Percentiles rank a stretch among this genome's conserved stretches.
Conservation (phyloP, 2,888 invertebrate genomes). For the Agrochola macilenta region DNA sequence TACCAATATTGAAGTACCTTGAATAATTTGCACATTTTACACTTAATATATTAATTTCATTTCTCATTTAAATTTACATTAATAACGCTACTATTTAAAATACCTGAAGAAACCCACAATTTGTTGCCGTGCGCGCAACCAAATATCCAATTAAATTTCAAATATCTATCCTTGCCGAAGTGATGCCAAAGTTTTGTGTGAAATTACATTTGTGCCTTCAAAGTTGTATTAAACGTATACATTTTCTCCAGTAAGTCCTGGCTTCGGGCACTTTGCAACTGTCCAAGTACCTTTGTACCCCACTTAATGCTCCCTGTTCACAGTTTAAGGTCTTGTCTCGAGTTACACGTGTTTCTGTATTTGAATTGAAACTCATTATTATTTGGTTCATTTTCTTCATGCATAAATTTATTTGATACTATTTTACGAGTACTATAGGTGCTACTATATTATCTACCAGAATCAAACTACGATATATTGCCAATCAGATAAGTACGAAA, state of each 20-base stretch:
- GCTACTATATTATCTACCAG: neutral
- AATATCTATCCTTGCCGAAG: constrained; percentile 30
- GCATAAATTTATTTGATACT: neutral
- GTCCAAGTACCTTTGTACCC: constrained; percentile 39
- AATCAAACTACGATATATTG: neutral
- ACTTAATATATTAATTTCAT: neutral
- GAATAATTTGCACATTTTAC: neutral
- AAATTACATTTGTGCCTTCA: constrained; percentile 52
- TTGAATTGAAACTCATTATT: constrained; percentile 16
- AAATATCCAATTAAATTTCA: constrained; percentile 37
- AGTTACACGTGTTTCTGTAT: constrained; percentile 15
- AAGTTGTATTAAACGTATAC: constrained; percentile 48
- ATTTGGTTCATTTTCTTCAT: neutral
- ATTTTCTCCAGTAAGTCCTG: constrained; percentile 38
- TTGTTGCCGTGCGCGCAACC: constrained; percentile 12
- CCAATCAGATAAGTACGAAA: neutral
- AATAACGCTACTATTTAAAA: neutral
- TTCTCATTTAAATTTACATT: neutral
- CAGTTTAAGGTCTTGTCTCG: constrained; percentile 24
- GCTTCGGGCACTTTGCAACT: constrained; percentile 53
- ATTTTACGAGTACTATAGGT: neutral
- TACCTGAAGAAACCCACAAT: neutral
- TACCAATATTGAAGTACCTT: neutral
- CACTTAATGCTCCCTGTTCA: constrained; percentile 34
- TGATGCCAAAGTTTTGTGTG: constrained; percentile 53